phyloP scores from a whole-genome alignment of 2,797 vertebrate species.

The Odontamblyopus lacepedii region DNA sequence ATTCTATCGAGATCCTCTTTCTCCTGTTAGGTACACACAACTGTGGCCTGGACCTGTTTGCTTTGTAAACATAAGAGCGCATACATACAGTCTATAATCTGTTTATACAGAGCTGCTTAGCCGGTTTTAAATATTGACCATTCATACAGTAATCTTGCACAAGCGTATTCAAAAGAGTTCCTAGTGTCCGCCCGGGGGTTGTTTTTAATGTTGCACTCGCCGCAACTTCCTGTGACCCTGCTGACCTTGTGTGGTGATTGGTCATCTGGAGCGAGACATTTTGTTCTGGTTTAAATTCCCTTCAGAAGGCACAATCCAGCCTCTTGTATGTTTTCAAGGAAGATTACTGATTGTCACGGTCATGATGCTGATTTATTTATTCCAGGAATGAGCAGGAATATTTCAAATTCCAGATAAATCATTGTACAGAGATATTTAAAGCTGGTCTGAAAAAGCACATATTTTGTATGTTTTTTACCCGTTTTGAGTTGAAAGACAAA shows the following conservation, averaged over 20 bases:
- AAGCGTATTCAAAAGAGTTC: conserved; percentile 1
- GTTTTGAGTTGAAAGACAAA: background rate
- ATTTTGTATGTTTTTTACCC: background rate
- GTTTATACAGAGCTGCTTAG: background rate
- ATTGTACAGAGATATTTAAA: background rate
- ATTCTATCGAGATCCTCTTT: too few relatives aligned
- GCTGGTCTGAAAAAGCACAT: background rate
- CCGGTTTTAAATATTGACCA: background rate
- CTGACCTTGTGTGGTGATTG: conserved; percentile 24
- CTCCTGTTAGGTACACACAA: too few relatives aligned
- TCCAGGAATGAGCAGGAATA: too few relatives aligned
- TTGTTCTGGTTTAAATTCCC: conserved; percentile 39
- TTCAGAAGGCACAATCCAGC: conserved; percentile 43
- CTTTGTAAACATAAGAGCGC: background rate
- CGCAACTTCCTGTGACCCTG: conserved; percentile 45
- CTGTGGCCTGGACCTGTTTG: conserved; percentile 22
- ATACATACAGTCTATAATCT: background rate
- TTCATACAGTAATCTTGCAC: background rate
- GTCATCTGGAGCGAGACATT: conserved; percentile 30
- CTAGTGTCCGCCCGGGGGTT: conserved; percentile 8
- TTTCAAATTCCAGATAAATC: background rate
- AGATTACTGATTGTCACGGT: background rate
- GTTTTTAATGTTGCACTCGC: conserved; percentile 18
- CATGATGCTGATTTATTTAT: background rate
- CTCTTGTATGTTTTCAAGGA: conserved; percentile 30